A percentile compares a stretch with the other conserved stretches of the same genome.
These are phyloP conservation scores for Microtus oregoni DNA, from an alignment of 2,113 vertebrate genomes.

Conservation along the genomic window DNA sequence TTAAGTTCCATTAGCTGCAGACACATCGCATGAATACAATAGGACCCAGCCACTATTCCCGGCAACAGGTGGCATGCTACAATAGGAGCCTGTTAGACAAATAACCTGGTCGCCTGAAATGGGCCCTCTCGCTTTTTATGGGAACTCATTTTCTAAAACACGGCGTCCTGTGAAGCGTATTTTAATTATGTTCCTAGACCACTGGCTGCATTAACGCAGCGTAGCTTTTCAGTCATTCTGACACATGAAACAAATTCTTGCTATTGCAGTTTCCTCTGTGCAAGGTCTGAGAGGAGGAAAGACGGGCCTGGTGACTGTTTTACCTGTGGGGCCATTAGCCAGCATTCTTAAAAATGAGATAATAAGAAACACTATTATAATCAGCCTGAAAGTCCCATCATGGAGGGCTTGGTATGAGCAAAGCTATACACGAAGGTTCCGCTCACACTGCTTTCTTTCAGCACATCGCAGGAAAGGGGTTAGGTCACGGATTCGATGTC, in stretches of 20 bases:
- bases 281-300: not conserved
- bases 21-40: conserved; percentile 61
- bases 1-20: conserved; percentile 79
- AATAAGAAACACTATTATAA: conserved; percentile 10
- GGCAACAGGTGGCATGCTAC: conserved; percentile 60
- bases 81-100: conserved; percentile 56
- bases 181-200: conserved; percentile 63
- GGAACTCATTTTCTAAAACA: conserved; percentile 67
- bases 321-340: not conserved
- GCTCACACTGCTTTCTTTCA: not conserved
- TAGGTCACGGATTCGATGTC: not conserved
- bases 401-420: not conserved
- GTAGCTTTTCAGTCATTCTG: conserved; percentile 43
- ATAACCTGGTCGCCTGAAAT: conserved; percentile 55
- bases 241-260: conserved; percentile 51
- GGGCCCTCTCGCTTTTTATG: conserved; percentile 52
- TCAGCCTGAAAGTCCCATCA: not conserved
- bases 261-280: conserved; percentile 25
- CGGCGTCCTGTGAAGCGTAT: conserved; percentile 32
- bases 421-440: not conserved
- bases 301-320: not conserved
- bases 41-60: conserved; percentile 56
- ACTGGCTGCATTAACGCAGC: conserved; percentile 17
- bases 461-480: not conserved
- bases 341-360: conserved; percentile 8